Evolutionary conservation across 2,797 vertebrate genomes (phyloP).

Genomic region (Rhinoraja longicauda): DNA sequence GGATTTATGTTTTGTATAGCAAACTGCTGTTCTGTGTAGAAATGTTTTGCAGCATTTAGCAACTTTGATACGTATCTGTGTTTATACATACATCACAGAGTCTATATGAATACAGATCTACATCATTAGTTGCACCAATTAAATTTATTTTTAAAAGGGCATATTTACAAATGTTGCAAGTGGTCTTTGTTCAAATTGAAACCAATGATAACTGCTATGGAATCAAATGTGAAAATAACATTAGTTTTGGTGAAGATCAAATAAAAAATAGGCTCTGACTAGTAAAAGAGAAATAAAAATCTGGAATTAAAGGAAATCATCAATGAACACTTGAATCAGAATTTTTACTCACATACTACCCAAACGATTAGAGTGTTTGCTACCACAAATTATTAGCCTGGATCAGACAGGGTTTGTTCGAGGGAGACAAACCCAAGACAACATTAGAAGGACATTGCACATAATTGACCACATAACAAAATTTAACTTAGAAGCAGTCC

Average conservation of each 20-base stretch:
- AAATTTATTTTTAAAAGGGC: neutral
- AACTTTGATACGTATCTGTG: neutral
- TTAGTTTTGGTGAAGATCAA: neutral
- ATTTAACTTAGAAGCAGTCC: no score
- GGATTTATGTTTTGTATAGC: neutral
- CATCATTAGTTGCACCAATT: neutral
- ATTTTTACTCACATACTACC: no score
- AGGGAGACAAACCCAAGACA: no score
- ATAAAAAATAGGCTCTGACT: neutral
- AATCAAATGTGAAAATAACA: neutral
- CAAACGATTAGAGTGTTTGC: no score
- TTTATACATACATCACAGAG: neutral
- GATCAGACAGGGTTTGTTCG: no score
- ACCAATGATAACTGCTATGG: neutral
- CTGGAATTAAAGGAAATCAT: neutral
- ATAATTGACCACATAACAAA: no score
- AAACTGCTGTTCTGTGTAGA: neutral
- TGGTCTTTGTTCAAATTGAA: constrained; percentile 4
- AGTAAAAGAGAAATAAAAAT: neutral
- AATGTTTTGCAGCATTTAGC: constrained; percentile 2
- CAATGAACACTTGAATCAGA: neutral
- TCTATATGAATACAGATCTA: neutral
- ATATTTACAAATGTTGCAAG: neutral
- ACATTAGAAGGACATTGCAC: no score
- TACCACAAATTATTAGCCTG: no score